A percentile compares a stretch with the other conserved stretches of the same genome.
These are phyloP conservation scores for Pteropus rufus DNA, from an alignment of 2,797 vertebrate genomes.

Conservation along the genomic window DNA sequence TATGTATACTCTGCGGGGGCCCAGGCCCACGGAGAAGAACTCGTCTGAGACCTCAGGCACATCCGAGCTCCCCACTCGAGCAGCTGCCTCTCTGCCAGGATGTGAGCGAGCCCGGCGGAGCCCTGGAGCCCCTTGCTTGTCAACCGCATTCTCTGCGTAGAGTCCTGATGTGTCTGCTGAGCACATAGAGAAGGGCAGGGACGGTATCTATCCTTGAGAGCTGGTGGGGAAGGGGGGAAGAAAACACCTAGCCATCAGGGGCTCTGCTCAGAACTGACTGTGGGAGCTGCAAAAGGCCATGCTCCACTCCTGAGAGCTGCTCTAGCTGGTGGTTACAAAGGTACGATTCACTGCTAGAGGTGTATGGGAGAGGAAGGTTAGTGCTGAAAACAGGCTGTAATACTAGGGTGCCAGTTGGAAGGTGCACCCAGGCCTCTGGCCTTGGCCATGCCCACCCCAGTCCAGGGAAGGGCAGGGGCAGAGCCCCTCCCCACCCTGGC, in stretches of 20 bases:
- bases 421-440: background rate
- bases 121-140: background rate
- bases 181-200: background rate
- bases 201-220: background rate
- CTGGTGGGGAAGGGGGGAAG: background rate
- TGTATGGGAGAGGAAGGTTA: background rate
- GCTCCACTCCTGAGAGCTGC: no score
- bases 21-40: background rate
- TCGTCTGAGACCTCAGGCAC: background rate
- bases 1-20: accelerated
- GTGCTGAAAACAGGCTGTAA: background rate
- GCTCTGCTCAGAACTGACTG: background rate
- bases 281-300: background rate
- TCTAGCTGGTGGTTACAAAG: background rate
- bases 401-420: background rate
- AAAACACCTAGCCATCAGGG: background rate
- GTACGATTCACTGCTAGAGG: no score
- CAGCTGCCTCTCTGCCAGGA: background rate
- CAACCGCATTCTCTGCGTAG: background rate
- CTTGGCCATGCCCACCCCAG: background rate
- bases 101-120: accelerated
- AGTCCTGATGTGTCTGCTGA: background rate
- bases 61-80: background rate
- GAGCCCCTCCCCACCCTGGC: background rate
- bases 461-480: background rate